phyloP scores from a whole-genome alignment of 2,888 invertebrate genomes.

The Orchestes rusci region DNA sequence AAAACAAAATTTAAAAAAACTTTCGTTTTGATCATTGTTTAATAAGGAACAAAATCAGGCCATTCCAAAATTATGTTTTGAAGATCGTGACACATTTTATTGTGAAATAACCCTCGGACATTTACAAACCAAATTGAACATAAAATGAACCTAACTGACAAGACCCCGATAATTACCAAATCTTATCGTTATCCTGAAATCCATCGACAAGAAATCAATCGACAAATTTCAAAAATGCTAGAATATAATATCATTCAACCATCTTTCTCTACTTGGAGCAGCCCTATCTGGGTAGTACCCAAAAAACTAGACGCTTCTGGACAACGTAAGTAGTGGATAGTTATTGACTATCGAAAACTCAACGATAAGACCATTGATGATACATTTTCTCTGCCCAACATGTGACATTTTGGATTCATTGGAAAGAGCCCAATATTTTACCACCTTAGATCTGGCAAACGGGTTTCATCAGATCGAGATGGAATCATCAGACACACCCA shows the following conservation, averaged over 20 bases:
- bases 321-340: too few relatives aligned
- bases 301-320: too few relatives aligned
- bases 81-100: too few relatives aligned
- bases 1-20: slow-evolving; percentile 4
- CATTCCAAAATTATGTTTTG: too few relatives aligned
- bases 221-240: slow-evolving; percentile 16
- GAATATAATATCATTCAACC: too few relatives aligned
- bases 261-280: slow-evolving; percentile 4
- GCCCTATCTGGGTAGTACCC: too few relatives aligned
- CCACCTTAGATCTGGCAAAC: neutral
- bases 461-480: too few relatives aligned
- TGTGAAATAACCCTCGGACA: too few relatives aligned
- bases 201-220: slow-evolving; percentile 9
- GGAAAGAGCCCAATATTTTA: too few relatives aligned
- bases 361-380: too few relatives aligned
- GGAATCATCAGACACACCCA: slow-evolving; percentile 2
- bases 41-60: neutral
- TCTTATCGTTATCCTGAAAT: slow-evolving; percentile 6
- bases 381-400: too few relatives aligned
- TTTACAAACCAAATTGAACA: slow-evolving; percentile 2
- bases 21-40: neutral
- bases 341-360: too few relatives aligned
- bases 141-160: slow-evolving; percentile 1
- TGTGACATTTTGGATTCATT: neutral
- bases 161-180: slow-evolving; percentile 8